phyloP scores from a whole-genome alignment of 2,888 invertebrate genomes.

The Lasius platythorax region DNA sequence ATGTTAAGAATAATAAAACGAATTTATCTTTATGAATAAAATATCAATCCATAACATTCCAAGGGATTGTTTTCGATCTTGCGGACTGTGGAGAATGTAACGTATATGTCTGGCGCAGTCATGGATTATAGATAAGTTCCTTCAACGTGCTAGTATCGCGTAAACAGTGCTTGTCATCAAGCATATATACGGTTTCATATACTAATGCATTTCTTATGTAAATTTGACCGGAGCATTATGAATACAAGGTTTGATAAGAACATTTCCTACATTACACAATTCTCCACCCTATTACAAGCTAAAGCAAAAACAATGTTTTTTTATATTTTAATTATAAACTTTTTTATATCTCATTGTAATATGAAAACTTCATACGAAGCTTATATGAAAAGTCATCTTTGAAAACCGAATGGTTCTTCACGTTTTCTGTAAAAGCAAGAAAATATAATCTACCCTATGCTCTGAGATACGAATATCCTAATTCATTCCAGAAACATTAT shows the following conservation, averaged over 20 bases:
- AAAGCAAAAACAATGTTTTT: background rate
- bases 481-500: slow-evolving; percentile 21
- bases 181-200: slow-evolving; percentile 1
- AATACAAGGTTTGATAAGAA: background rate
- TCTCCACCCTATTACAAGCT: background rate
- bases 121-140: slow-evolving; percentile 14
- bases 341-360: background rate
- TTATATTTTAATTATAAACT: background rate
- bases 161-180: background rate
- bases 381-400: background rate
- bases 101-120: background rate
- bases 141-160: slow-evolving; percentile 23
- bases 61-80: background rate
- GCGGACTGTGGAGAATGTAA: background rate
- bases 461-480: slow-evolving; percentile 12
- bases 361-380: background rate
- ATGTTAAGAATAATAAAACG: background rate
- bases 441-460: background rate
- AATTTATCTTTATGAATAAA: background rate
- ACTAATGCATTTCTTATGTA: slow-evolving; percentile 13
- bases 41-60: background rate
- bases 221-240: background rate
- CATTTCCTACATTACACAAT: background rate
- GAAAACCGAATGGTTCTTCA: background rate
- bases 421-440: background rate